Percentiles rank a stretch among this genome's conserved stretches.
Conservation (phyloP, 2,113 vertebrate genomes). For the Mormoops blainvillei region DNA sequence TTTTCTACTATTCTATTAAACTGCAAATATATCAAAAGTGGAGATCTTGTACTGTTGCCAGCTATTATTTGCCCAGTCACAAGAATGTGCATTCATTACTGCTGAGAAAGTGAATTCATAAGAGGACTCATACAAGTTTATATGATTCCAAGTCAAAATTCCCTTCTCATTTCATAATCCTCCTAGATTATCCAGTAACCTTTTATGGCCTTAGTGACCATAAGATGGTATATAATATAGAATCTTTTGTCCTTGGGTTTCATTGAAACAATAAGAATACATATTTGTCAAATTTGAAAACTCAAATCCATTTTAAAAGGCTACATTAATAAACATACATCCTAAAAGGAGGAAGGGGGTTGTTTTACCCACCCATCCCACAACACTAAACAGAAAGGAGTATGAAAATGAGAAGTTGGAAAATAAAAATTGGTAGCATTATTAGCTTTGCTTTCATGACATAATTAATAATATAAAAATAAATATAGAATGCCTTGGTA, state of each 20-base stretch:
- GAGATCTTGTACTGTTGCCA: not conserved
- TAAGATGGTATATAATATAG: not conserved
- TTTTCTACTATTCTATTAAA: not conserved
- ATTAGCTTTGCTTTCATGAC: not conserved
- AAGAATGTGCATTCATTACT: not conserved
- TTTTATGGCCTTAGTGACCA: not conserved
- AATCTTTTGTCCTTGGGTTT: not conserved
- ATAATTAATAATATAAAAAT: not conserved
- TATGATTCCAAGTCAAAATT: not conserved
- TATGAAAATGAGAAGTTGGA: not conserved
- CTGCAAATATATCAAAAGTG: not conserved
- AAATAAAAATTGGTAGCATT: not conserved
- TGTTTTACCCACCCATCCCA: not conserved
- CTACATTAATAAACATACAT: not conserved
- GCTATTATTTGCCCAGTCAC: not conserved
- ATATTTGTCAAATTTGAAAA: not conserved
- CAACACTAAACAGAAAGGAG: not conserved
- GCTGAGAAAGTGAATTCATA: not conserved
- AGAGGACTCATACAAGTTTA: not conserved
- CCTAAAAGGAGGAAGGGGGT: not conserved
- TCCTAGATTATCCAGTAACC: not conserved
- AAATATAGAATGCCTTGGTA: not conserved
- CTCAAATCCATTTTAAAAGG: not conserved
- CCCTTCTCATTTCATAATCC: not conserved
- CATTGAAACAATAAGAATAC: not conserved